Percentiles rank a stretch among this genome's conserved stretches.
phyloP scores from a whole-genome alignment of 2,888 invertebrate species.

The Archips xylosteana region DNA sequence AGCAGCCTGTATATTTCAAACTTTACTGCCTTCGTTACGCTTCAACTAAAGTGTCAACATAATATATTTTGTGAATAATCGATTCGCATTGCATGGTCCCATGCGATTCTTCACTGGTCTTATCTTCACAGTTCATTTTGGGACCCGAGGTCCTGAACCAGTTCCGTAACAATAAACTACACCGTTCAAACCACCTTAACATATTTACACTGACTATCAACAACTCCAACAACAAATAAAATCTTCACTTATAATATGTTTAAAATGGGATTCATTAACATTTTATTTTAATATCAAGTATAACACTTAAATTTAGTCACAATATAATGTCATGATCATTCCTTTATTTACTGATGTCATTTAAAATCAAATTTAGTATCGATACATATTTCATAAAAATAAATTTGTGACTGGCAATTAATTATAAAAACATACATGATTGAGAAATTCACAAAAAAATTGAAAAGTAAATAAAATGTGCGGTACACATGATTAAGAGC shows the following conservation, averaged over 20 bases:
- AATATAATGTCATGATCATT: slow-evolving; percentile 66
- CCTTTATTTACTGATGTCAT: slow-evolving; percentile 32
- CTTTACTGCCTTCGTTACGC: slow-evolving; percentile 14
- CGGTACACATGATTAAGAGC: slow-evolving; percentile 46
- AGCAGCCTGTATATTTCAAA: slow-evolving; percentile 24
- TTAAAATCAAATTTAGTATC: slow-evolving; percentile 23
- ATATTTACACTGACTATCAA: slow-evolving; percentile 59
- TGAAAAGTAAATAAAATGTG: slow-evolving; percentile 43
- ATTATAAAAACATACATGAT: slow-evolving; percentile 32
- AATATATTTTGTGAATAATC: slow-evolving; percentile 18
- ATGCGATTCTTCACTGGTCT: slow-evolving; percentile 2
- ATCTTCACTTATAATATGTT: slow-evolving; percentile 61
- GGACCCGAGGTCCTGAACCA: slow-evolving; percentile 7
- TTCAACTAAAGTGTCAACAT: slow-evolving; percentile 5
- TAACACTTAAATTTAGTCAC: slow-evolving; percentile 59
- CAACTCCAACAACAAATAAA: slow-evolving; percentile 69
- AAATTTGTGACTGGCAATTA: slow-evolving; percentile 37
- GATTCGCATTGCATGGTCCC: background rate
- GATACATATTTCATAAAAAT: slow-evolving; percentile 30
- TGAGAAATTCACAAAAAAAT: slow-evolving; percentile 38
- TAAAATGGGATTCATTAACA: slow-evolving; percentile 48
- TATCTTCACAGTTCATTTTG: slow-evolving; percentile 22
- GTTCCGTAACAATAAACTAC: slow-evolving; percentile 27
- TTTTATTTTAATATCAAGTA: slow-evolving; percentile 41
- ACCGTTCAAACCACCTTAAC: slow-evolving; percentile 48